These are phyloP conservation scores for Sinodicranocentrus sp. DNA, from an alignment of 2,888 invertebrate genomes.

Conservation along the genomic window DNA sequence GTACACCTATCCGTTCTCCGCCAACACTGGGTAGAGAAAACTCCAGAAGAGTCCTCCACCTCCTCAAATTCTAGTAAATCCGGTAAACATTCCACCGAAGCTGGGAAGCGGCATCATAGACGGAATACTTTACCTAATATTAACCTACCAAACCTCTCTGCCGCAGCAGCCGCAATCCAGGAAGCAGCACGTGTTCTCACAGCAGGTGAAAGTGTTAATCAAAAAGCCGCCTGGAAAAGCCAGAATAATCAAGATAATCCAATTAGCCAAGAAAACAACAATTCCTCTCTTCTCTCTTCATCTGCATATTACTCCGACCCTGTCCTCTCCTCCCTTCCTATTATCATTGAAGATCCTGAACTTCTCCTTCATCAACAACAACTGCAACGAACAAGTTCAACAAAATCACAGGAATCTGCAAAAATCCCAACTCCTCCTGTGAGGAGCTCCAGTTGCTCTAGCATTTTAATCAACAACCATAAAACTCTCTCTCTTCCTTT, in stretches of 20 bases:
- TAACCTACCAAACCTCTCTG: not conserved
- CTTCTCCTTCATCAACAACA: slow-evolving; percentile 7
- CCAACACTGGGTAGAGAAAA: slow-evolving; percentile 64
- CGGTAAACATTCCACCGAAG: not conserved
- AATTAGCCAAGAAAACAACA: slow-evolving; percentile 3
- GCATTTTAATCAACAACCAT: slow-evolving; percentile 29
- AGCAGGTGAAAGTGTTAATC: slow-evolving; percentile 31
- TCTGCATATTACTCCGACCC: slow-evolving; percentile 57
- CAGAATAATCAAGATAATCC: slow-evolving; percentile 26
- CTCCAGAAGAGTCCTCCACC: slow-evolving; percentile 42
- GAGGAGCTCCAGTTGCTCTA: slow-evolving; percentile 13
- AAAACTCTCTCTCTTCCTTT: slow-evolving; percentile 32
- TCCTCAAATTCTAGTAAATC: not conserved
- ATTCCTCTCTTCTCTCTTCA: slow-evolving; percentile 35
- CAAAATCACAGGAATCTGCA: not conserved
- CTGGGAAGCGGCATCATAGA: not conserved
- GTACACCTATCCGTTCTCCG: slow-evolving; percentile 67
- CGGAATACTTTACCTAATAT: slow-evolving; percentile 25
- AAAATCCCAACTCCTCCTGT: not conserved
- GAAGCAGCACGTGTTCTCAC: slow-evolving; percentile 50
- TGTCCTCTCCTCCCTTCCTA: slow-evolving; percentile 41
- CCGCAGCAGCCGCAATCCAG: slow-evolving; percentile 36
- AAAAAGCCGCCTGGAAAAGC: slow-evolving; percentile 15
- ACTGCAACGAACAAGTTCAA: not conserved
- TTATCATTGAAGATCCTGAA: slow-evolving; percentile 40